phyloP scores from a whole-genome alignment of 1,140 invertebrate species.

The Solenopsis invicta region DNA sequence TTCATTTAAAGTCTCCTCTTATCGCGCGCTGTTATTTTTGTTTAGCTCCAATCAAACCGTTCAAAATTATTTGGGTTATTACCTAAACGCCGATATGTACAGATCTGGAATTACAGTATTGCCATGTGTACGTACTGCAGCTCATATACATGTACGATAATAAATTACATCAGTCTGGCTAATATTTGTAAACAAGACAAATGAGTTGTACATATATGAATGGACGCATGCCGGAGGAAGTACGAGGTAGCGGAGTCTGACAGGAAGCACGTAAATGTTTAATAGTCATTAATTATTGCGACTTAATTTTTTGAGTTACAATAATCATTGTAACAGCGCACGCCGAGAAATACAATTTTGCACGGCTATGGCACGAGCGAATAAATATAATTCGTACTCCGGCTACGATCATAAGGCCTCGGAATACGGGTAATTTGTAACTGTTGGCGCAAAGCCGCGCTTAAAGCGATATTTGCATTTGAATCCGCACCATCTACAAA shows the following conservation, averaged over 20 bases:
- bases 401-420: slow-evolving; percentile 25
- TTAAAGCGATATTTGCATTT: slow-evolving; percentile 60
- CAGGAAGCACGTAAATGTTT: slow-evolving; percentile 13
- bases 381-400: slow-evolving; percentile 40
- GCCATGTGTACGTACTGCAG: background rate
- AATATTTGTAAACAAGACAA: slow-evolving; percentile 52
- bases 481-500: slow-evolving; percentile 53
- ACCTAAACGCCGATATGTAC: background rate
- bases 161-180: slow-evolving; percentile 19
- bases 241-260: background rate
- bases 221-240: background rate
- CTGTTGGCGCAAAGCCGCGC: slow-evolving; percentile 57
- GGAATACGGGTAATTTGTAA: slow-evolving; percentile 50
- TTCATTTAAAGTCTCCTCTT: background rate
- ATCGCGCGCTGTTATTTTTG: background rate
- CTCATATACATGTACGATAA: background rate
- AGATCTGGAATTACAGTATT: slow-evolving; percentile 2
- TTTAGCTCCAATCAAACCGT: background rate
- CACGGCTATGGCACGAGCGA: background rate
- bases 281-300: slow-evolving; percentile 42
- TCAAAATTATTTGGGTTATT: slow-evolving; percentile 2
- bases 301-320: slow-evolving; percentile 33
- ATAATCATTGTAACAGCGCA: background rate
- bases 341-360: slow-evolving; percentile 23
- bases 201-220: slow-evolving; percentile 30